These are phyloP conservation scores for Lophotriccus pileatus DNA, from an alignment of 2,797 vertebrate species.

Conservation along the genomic window DNA sequence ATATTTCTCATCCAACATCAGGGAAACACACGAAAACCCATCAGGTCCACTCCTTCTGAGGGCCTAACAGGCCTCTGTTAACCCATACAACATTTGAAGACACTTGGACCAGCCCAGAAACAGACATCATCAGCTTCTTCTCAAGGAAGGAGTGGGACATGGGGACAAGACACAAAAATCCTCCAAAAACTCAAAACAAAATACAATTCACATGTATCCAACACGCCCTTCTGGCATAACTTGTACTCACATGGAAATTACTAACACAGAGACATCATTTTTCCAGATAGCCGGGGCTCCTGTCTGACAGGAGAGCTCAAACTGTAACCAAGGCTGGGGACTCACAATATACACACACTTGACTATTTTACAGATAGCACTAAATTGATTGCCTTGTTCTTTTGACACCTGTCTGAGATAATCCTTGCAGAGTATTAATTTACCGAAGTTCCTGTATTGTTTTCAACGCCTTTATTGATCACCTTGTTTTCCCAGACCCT, in stretches of 20 bases:
- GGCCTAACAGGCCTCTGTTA: too few relatives aligned
- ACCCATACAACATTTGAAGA: too few relatives aligned
- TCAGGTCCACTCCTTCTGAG: too few relatives aligned
- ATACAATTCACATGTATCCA: neutral
- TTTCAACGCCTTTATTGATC: slow-evolving; percentile 29
- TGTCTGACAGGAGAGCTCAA: neutral
- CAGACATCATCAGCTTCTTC: neutral
- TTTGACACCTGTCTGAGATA: slow-evolving; percentile 23
- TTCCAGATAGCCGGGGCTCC: neutral
- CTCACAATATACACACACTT: neutral
- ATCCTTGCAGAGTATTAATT: slow-evolving; percentile 2
- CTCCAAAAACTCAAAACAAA: neutral
- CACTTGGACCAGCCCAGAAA: neutral
- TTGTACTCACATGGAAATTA: neutral
- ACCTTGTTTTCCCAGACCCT: neutral
- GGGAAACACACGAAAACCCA: too few relatives aligned
- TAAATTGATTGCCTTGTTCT: slow-evolving; percentile 8
- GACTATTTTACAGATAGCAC: neutral
- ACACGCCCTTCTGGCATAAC: neutral
- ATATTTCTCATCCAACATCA: too few relatives aligned
- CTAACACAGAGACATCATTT: neutral
- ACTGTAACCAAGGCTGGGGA: neutral
- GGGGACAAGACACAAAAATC: neutral
- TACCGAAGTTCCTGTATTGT: neutral
- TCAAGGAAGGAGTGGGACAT: neutral